Base-by-base conservation (phyloP, 1,140 invertebrate species). In the Drosophila setifemur region DNA sequence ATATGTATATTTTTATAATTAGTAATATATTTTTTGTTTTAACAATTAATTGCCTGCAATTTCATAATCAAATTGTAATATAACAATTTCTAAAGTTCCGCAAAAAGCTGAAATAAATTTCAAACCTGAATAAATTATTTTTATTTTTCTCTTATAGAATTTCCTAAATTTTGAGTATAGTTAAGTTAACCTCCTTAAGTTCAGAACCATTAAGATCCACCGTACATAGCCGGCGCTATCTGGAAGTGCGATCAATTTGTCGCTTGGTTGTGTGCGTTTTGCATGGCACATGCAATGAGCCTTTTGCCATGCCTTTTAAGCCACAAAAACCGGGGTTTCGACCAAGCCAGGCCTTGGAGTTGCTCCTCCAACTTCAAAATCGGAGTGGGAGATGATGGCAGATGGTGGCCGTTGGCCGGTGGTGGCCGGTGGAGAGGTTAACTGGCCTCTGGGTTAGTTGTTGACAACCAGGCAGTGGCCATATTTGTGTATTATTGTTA, bases 401-500 rank as follows among this genome's bases (percentile, higher is more conserved):
- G n/a, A n/a, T n/a, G n/a, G n/a, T n/a, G n/a, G n/a, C n/a, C n/a
- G n/a, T n/a, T 26, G 44, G 33, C 37, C 4, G 37, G 16, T 9
- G 16, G 14, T 39, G 14, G 16, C 14, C 9, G 5, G 58, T 45
- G 52, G 52, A 55, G 54, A 44, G 43, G 69, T 72, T 72, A 57
- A 44, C 47, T 73, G 68, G 54, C 54, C 64, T 39, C 53, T 53
- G 68, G 66, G 50, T 71, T 76, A 76, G 77, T 74, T 83, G 79
- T 85, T 83, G 79, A 86, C 79, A 83, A 83, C 79, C 52, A 68
- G 45, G 64, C 79, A 82, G 77, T 83, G 74, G 79, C 79, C 79
- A 83, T 83, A 83, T 83, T 83, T 83, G 79, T 85, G 71, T 79
- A 85, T 85, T 83, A 78, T 81, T 81, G 73, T 76, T 81, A 64